Conservation (phyloP, 2,113 vertebrate genomes). For the Tylochromis polylepis region DNA sequence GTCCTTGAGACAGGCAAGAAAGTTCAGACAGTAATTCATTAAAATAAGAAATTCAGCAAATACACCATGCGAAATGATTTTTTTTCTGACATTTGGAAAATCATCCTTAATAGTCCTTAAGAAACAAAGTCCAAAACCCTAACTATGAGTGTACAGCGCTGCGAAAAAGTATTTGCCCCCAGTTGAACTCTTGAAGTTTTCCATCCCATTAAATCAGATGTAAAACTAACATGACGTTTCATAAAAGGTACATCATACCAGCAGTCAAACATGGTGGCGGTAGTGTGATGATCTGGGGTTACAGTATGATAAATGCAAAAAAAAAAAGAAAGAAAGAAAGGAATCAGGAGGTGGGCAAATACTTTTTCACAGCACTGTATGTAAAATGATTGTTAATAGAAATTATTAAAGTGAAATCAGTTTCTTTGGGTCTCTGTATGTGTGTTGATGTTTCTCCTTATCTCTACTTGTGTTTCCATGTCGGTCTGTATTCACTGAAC, state of each 20-base stretch:
- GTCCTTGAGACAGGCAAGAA: neutral
- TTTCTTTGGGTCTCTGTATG: neutral
- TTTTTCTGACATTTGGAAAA: too few species aligned
- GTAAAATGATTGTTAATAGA: neutral
- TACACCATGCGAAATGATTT: too few species aligned
- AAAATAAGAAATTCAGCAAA: too few species aligned
- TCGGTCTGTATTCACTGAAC: neutral
- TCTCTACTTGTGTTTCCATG: neutral
- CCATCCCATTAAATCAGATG: neutral
- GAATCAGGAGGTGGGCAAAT: neutral
- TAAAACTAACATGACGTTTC: neutral
- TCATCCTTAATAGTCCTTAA: too few species aligned
- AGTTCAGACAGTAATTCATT: neutral
- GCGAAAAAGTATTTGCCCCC: neutral
- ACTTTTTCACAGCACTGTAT: neutral
- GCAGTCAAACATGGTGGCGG: neutral
- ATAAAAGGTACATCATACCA: neutral
- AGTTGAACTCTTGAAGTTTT: neutral
- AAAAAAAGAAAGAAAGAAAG: neutral
- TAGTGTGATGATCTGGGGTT: neutral
- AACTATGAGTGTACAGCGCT: neutral
- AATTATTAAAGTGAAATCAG: neutral
- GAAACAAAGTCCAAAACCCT: neutral
- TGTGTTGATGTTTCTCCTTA: neutral
- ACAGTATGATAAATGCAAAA: neutral